Evolutionary conservation across 2,113 vertebrate species (phyloP).

Genomic region (Physeter macrocephalus): DNA sequence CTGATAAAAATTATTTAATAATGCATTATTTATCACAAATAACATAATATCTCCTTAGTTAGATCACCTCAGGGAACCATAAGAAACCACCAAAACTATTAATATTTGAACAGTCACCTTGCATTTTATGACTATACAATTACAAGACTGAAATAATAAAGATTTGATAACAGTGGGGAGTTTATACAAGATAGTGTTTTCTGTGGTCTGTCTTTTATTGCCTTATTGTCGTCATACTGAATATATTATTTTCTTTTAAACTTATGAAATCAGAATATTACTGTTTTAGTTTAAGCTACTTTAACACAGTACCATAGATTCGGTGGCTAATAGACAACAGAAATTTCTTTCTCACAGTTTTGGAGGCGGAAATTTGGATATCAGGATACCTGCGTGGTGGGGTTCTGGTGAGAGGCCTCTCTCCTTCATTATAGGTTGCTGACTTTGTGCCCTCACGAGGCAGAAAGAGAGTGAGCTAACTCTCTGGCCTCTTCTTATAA

Average conservation of each 20-base stretch:
- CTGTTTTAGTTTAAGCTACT: neutral
- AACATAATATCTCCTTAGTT: neutral
- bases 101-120: neutral
- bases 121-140: slow-evolving; percentile 17
- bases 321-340: neutral
- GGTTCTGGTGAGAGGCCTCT: neutral
- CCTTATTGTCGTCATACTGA: neutral
- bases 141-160: slow-evolving; percentile 5
- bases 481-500: neutral
- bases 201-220: neutral
- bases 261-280: neutral
- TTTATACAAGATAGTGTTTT: neutral
- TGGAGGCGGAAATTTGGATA: neutral
- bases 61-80: slow-evolving; percentile 4
- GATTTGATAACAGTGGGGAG: neutral
- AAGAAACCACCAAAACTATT: slow-evolving; percentile 13
- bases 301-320: neutral
- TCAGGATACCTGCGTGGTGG: neutral
- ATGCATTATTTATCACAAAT: slow-evolving; percentile 33
- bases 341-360: neutral
- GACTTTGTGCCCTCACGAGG: neutral
- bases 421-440: neutral
- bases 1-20: slow-evolving; percentile 33
- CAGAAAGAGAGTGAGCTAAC: neutral
- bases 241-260: slow-evolving; percentile 12